These are phyloP conservation scores for Acrocyrtus sp. DNA, from an alignment of 2,888 invertebrate species.

Conservation along the genomic window DNA sequence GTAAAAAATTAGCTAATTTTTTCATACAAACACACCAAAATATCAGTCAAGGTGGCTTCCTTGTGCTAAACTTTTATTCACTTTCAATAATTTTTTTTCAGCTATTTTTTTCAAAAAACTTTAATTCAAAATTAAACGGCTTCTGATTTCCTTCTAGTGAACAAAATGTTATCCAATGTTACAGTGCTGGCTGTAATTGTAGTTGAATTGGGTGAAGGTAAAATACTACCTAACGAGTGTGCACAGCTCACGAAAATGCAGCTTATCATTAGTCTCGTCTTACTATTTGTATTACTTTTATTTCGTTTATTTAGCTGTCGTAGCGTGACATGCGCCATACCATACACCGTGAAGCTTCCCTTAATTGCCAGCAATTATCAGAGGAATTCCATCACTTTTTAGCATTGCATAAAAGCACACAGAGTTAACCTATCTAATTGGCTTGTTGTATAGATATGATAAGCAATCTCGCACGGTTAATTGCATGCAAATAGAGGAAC, in stretches of 20 bases:
- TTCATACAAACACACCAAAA: background rate
- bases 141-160: too few relatives aligned
- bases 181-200: too few relatives aligned
- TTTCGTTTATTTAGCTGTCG: constrained; percentile 5
- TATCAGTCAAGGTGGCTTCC: background rate
- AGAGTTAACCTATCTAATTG: background rate
- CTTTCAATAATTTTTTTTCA: background rate
- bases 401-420: background rate
- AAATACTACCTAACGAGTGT: background rate
- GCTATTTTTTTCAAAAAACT: background rate
- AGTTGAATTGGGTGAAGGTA: background rate
- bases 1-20: background rate
- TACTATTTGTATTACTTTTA: constrained; percentile 2
- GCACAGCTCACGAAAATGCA: background rate
- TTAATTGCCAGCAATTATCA: too few relatives aligned
- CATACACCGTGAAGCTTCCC: background rate
- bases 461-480: background rate
- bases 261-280: too few relatives aligned
- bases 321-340: background rate
- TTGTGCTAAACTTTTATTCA: background rate
- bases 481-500: background rate
- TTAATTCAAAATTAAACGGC: too few relatives aligned
- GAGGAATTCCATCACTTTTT: background rate
- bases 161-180: background rate
- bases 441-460: background rate